Evolutionary conservation across 2,888 invertebrate species (phyloP).

Genomic region (Yponomeuta malinellus): DNA sequence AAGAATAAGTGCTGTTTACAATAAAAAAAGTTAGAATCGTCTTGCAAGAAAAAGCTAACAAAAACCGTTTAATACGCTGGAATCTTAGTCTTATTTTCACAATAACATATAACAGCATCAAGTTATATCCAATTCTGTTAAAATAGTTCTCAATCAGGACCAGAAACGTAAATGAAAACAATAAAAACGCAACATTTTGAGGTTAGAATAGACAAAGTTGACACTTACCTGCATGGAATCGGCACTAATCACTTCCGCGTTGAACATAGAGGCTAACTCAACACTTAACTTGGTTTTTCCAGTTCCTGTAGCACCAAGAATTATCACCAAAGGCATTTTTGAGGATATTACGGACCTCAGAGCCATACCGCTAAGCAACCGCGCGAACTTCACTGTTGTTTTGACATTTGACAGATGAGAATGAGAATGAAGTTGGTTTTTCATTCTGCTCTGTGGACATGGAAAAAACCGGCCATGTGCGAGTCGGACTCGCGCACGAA

Average conservation of each 20-base stretch:
- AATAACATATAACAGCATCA: no score
- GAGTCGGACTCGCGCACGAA: no score
- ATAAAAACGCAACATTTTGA: conserved; percentile 28
- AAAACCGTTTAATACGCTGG: no score
- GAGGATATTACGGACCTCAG: conserved; percentile 53
- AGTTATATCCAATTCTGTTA: no score
- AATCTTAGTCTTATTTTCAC: no score
- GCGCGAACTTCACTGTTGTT: conserved; percentile 68
- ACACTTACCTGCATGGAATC: conserved; percentile 97
- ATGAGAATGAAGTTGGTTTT: no score
- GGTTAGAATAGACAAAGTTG: conserved; percentile 21
- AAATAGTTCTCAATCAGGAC: not conserved
- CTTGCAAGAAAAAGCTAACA: no score
- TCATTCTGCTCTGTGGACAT: no score
- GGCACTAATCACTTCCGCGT: conserved; percentile 96
- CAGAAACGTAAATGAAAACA: not conserved
- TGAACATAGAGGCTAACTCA: conserved; percentile 89
- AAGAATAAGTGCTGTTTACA: no score
- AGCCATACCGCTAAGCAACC: conserved; percentile 48
- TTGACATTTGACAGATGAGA: conserved; percentile 29
- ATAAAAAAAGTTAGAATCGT: no score
- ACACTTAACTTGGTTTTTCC: conserved; percentile 98
- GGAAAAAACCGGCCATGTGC: no score
- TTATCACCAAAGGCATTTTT: conserved; percentile 84
- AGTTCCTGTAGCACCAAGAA: conserved; percentile 96